Evolutionary conservation across 2,113 vertebrate species (phyloP).

Genomic region (Atlantisia rogersi): DNA sequence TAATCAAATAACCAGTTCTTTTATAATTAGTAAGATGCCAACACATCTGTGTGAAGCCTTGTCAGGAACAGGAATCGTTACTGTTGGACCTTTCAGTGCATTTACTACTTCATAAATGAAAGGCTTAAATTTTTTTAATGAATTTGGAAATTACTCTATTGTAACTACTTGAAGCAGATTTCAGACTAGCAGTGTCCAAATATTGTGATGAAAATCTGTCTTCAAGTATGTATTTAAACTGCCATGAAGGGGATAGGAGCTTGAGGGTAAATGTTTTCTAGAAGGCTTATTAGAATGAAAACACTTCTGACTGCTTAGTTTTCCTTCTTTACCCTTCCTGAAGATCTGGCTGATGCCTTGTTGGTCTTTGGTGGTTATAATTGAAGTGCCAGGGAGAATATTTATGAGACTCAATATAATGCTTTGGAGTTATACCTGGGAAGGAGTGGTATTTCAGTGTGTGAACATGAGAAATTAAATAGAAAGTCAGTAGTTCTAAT

Average conservation of each 20-base stretch:
- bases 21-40: not conserved
- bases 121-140: not conserved
- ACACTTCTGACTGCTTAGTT: not conserved
- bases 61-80: not conserved
- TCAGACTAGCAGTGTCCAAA: not conserved
- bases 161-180: not conserved
- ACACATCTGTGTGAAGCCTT: not conserved
- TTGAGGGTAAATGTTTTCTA: not conserved
- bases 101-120: not conserved
- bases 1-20: not conserved
- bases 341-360: not conserved
- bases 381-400: not conserved
- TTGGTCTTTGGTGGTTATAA: not conserved
- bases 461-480: not conserved
- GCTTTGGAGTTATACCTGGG: not conserved
- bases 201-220: not conserved
- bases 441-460: not conserved
- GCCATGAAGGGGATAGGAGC: not conserved
- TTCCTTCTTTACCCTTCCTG: not conserved
- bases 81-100: not conserved
- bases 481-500: not conserved
- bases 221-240: not conserved
- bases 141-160: not conserved
- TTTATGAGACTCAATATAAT: not conserved
- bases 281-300: not conserved